phyloP scores from a whole-genome alignment of 2,797 vertebrate species.

The Labroides dimidiatus region DNA sequence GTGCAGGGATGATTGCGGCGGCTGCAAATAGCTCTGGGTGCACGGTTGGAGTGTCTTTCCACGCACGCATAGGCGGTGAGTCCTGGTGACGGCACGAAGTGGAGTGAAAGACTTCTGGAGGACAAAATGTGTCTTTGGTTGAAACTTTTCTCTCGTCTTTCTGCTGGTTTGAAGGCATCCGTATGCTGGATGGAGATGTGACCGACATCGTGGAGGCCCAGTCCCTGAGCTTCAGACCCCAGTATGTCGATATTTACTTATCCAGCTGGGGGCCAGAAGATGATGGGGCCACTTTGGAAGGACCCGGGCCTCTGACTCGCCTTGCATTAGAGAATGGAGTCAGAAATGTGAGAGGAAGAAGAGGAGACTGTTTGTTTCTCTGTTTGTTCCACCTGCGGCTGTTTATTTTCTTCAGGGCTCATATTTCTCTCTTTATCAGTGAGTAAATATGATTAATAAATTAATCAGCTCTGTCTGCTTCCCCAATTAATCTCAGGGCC shows the following conservation, averaged over 20 bases:
- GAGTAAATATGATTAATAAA: slow-evolving; percentile 56
- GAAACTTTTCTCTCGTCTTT: not conserved
- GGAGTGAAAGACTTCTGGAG: slow-evolving; percentile 39
- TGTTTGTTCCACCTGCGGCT: slow-evolving; percentile 37
- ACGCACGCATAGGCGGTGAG: slow-evolving; percentile 94
- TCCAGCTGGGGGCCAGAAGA: slow-evolving; percentile 97
- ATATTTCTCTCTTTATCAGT: slow-evolving; percentile 30
- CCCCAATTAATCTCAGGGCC: slow-evolving; percentile 74
- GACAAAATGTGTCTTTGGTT: slow-evolving; percentile 13
- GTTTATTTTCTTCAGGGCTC: slow-evolving; percentile 45
- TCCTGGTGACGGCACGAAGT: slow-evolving; percentile 31
- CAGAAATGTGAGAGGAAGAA: slow-evolving; percentile 72
- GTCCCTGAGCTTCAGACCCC: slow-evolving; percentile 91
- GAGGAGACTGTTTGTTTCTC: slow-evolving; percentile 17
- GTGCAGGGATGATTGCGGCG: slow-evolving; percentile 94
- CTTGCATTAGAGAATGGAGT: slow-evolving; percentile 91
- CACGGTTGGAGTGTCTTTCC: slow-evolving; percentile 93
- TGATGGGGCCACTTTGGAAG: slow-evolving; percentile 93
- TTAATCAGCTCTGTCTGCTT: slow-evolving; percentile 35
- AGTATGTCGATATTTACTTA: slow-evolving; percentile 94
- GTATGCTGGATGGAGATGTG: slow-evolving; percentile 95
- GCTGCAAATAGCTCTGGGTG: slow-evolving; percentile 94
- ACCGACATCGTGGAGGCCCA: slow-evolving; percentile 95
- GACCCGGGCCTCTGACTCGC: slow-evolving; percentile 91
- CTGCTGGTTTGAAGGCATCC: slow-evolving; percentile 84